A percentile compares a stretch with the other conserved stretches of the same genome.
phyloP scores from a whole-genome alignment of 2,113 vertebrate species.

The Eptatretus burgeri region DNA sequence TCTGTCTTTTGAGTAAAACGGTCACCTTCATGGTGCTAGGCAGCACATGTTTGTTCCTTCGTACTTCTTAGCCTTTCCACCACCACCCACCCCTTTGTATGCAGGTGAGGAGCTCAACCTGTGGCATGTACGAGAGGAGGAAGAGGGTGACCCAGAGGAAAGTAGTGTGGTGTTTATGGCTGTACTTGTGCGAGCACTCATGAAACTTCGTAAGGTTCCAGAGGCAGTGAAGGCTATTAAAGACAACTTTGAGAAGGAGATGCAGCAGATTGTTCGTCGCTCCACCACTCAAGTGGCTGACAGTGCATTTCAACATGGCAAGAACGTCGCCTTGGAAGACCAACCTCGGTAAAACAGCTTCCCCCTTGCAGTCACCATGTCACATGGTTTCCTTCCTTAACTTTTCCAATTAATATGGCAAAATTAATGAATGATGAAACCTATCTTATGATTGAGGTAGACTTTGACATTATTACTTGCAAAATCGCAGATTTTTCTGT shows the following conservation, averaged over 20 bases:
- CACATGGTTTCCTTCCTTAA: too few relatives aligned
- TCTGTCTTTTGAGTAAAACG: too few relatives aligned
- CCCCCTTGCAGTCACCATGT: too few relatives aligned
- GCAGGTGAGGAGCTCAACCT: slow-evolving; percentile 30
- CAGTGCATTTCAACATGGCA: slow-evolving; percentile 57
- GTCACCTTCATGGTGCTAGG: too few relatives aligned
- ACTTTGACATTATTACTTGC: too few relatives aligned
- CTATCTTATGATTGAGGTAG: too few relatives aligned
- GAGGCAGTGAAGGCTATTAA: slow-evolving; percentile 79
- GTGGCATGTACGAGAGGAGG: slow-evolving; percentile 43
- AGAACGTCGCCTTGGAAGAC: slow-evolving; percentile 47
- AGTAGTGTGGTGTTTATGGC: slow-evolving; percentile 80
- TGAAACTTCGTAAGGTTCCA: slow-evolving; percentile 74
- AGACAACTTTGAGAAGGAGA: slow-evolving; percentile 65
- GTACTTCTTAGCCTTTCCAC: too few relatives aligned
- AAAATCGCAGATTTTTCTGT: too few relatives aligned
- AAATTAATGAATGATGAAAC: too few relatives aligned
- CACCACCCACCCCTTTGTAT: slow-evolving; percentile 6
- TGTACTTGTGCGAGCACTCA: slow-evolving; percentile 63
- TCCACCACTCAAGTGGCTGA: slow-evolving; percentile 91
- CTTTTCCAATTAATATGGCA: too few relatives aligned
- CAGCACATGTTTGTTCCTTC: too few relatives aligned
- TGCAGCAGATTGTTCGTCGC: slow-evolving; percentile 77
- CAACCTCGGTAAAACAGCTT: slow-evolving; percentile 34
- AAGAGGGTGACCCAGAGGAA: slow-evolving; percentile 59